Evolutionary conservation across 1,140 invertebrate genomes (phyloP), one percentile per base, ranked within the genome.

Genomic region (Scaptomyza montana): DNA sequence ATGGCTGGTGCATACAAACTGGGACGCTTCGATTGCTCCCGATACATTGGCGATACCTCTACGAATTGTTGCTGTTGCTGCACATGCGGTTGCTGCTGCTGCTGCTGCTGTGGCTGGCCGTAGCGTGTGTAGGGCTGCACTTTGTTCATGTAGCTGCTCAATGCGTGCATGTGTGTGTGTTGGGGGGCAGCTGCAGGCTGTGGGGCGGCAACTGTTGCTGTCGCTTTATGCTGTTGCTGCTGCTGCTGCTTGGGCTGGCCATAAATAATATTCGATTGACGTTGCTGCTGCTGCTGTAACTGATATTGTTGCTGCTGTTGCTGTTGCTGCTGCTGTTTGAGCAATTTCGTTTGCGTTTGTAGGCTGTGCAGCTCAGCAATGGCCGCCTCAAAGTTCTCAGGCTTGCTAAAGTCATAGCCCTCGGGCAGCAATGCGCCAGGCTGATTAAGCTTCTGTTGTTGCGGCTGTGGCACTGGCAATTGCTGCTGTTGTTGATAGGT

Each of bases 331-430:
- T 84, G 82, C 53, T 89, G 76, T 41, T 87, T 84, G 1, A 87
- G 72, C 56, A 89, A 41, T 10, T 81, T 76, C 12, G 78, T 86
- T 62, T 86, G 78, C 7, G 78, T 79, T 53, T 86, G 82, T 53
- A 89, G 66, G 25, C 80, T 90, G 54, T 90, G 87, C n/a, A 90
- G 67, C 64, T 90, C 87, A 6, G 87, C 87, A 65, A 90, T 90
- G 16, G 87, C 87, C n/a, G 78, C 87, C 67, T 90, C 89, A 10
- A 74, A 54, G 45, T 86, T 89, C 1, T 89, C 87, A 4, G 87
- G 87, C 25, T 90, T 90, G 21, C 21, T 71, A 33, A 90, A 90
- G 30, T 90, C 87, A 46, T 90, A 90, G 45, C 87, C 87, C 45
- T 89, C 89, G 33, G 87, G 87, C 60, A 90, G 47, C 3, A 57